A percentile compares a stretch with the other conserved stretches of the same genome.
Evolutionary conservation across 2,113 vertebrate genomes (phyloP).

Genomic region (Xenotilapia longispinis): DNA sequence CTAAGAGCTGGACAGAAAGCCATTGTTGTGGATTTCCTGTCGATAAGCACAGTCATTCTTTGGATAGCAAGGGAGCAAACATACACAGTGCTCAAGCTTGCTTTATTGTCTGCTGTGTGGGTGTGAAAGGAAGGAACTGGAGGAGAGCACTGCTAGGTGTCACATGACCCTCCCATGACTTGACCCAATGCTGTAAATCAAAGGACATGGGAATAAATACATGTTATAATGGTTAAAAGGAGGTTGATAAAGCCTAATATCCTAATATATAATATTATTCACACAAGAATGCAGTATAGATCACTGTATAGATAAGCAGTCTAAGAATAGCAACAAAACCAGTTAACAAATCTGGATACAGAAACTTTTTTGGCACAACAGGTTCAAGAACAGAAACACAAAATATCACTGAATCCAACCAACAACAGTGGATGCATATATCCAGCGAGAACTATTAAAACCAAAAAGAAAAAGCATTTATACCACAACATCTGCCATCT

Average conservation of each 20-base stretch:
- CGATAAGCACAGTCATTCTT: conserved; percentile 1
- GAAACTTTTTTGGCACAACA: background rate
- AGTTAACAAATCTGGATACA: background rate
- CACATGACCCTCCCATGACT: conserved; percentile 26
- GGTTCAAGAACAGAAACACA: background rate
- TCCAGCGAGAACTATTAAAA: background rate
- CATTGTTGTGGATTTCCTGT: conserved; percentile 18
- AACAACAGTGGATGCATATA: background rate
- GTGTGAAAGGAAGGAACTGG: background rate
- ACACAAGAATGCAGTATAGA: background rate
- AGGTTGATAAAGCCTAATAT: background rate
- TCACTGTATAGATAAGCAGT: background rate
- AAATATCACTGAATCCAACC: background rate
- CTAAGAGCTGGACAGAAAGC: background rate
- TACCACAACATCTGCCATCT: background rate
- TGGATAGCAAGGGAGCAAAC: background rate
- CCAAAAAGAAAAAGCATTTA: rapidly evolving
- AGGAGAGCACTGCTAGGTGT: background rate
- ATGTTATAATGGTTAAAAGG: background rate
- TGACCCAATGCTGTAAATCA: background rate
- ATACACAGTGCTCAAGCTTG: background rate
- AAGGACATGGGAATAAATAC: background rate
- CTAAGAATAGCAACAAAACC: background rate
- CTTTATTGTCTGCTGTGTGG: background rate
- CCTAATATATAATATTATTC: background rate